phyloP scores from a whole-genome alignment of 2,888 invertebrate genomes.

The Yponomeuta sedellus region DNA sequence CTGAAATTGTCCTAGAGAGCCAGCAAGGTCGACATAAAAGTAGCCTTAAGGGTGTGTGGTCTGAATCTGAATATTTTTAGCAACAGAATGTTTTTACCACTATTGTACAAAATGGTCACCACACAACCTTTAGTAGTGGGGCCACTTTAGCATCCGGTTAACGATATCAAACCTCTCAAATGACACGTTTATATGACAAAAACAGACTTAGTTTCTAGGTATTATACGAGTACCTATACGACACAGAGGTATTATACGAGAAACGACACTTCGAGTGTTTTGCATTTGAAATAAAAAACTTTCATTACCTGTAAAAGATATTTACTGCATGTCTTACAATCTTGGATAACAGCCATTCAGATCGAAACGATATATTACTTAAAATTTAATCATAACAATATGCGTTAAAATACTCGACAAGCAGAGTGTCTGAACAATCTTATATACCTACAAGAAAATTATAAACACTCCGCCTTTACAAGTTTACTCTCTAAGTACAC shows the following conservation, averaged over 20 bases:
- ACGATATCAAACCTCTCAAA: too few species aligned
- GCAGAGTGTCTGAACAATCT: background rate
- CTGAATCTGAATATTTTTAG: too few species aligned
- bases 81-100: too few species aligned
- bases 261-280: background rate
- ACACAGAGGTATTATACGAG: background rate
- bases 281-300: conserved; percentile 8
- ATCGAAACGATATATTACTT: conserved; percentile 26
- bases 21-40: too few species aligned
- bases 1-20: too few species aligned
- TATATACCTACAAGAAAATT: background rate
- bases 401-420: background rate
- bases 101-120: too few species aligned
- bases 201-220: too few species aligned
- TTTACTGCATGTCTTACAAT: conserved; percentile 35
- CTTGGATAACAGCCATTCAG: conserved; percentile 36
- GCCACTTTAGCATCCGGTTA: too few species aligned
- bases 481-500: background rate
- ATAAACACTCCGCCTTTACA: background rate
- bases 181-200: too few species aligned
- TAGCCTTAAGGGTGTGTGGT: too few species aligned
- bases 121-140: too few species aligned
- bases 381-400: conserved; percentile 20
- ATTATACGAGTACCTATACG: too few species aligned
- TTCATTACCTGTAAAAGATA: conserved; percentile 32